Conservation (phyloP, 1,140 invertebrate species). For the Drosophila dunni region DNA sequence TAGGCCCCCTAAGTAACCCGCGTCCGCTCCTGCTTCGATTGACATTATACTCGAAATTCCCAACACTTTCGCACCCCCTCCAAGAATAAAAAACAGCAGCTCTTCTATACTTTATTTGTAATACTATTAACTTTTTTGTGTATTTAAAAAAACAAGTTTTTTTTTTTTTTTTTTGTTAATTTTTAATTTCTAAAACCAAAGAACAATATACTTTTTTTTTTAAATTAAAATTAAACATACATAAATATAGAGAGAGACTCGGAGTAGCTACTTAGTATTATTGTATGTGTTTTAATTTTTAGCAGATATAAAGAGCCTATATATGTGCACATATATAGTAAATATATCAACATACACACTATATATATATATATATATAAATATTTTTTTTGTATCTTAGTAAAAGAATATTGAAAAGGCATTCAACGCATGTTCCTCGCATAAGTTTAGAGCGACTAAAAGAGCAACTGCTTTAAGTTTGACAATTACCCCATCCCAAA, state of each 20-base stretch:
- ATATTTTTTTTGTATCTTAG: conserved; percentile 42
- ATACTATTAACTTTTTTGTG: conserved; percentile 8
- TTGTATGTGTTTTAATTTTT: conserved; percentile 45
- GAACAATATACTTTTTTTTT: conserved; percentile 70
- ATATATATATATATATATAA: conserved; percentile 16
- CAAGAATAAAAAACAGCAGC: conserved; percentile 22
- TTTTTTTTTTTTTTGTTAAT: conserved; percentile 57
- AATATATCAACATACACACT: conserved; percentile 6
- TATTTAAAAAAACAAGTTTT: conserved; percentile 17
- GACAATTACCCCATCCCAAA: background rate
- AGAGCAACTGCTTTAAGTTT: conserved; percentile 47
- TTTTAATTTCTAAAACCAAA: conserved; percentile 80
- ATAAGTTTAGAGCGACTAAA: conserved; percentile 76
- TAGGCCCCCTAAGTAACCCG: background rate
- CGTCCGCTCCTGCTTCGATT: background rate
- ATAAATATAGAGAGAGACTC: conserved; percentile 34
- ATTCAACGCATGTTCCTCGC: conserved; percentile 81
- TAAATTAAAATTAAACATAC: background rate
- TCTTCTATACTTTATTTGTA: conserved; percentile 21
- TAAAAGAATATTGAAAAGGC: conserved; percentile 53
- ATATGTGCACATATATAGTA: conserved; percentile 19
- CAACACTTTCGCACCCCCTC: background rate
- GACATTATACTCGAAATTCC: background rate
- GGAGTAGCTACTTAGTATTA: conserved; percentile 55
- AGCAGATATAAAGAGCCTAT: conserved; percentile 4